Evolutionary conservation across 2,113 vertebrate species (phyloP), one percentile per base, ranked within the genome.

Genomic region (Cepphus grylle): DNA sequence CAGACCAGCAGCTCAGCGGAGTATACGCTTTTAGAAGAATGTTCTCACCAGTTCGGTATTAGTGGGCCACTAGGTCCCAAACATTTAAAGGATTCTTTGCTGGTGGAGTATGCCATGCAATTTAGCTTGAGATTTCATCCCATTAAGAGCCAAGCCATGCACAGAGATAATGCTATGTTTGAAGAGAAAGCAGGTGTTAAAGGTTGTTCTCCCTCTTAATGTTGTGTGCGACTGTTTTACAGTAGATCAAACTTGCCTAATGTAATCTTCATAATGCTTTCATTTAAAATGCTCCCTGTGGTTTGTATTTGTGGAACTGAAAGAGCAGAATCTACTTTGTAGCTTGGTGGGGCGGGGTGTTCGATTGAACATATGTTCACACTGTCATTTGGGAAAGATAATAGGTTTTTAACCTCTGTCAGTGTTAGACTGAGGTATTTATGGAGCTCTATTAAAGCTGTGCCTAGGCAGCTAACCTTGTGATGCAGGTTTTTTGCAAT

Each of bases 211-310:
- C 19, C 86, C 69, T 96, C 84, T 69, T 86, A 94, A 87, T 85
- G 94, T 88, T 96, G 77, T 95, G 45, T 83, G 73, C 0, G 25
- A 92, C 94, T 88, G n/a, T 96, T 97, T 97, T 96, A 96, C 93
- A 97, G 94, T 97, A 97, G 94, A 97, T 97, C 96, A 97, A 32
- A 96, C 92, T 97, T 97, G 92, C 95, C 94, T 97, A 97, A 97
- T 96, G 94, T 94, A 95, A 95, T 97, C 96, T 97, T 96, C 7
- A 52, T 97, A 97, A 97, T 93, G 93, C 94, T 96, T 97, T 96
- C 86, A 97, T 97, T 97, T 97, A 78, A 97, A 96, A 97, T 96
- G 86, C 94, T 97, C 95, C 96, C 96, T 86, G 92, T 94, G 93
- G 96, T 92, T 97, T 97, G 84, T 93, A 74, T 97, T 97, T 97